phyloP scores from a whole-genome alignment of 1,140 invertebrate genomes.

The Eumaeus atala region DNA sequence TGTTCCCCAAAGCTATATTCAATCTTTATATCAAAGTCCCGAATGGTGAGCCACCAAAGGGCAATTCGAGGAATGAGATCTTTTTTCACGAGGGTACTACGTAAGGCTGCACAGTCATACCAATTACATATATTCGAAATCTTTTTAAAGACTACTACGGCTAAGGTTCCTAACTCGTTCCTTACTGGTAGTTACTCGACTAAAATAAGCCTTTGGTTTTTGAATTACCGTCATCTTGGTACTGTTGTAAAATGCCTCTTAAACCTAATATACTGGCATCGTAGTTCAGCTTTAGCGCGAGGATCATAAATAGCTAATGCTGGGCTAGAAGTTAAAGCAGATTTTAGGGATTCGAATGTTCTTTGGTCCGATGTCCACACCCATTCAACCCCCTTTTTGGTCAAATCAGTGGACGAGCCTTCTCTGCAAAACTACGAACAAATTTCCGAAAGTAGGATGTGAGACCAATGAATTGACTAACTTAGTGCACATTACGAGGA shows the following conservation, averaged over 20 bases:
- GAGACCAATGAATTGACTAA: neutral
- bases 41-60: constrained; percentile 45
- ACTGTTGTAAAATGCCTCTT: too few species aligned
- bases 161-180: constrained; percentile 7
- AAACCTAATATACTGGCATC: too few species aligned
- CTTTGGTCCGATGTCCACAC: too few species aligned
- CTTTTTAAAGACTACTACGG: constrained; percentile 29
- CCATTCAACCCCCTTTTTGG: too few species aligned
- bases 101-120: constrained; percentile 45
- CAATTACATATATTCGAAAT: constrained; percentile 48
- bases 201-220: constrained; percentile 12
- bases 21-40: constrained; percentile 40
- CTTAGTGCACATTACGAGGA: neutral
- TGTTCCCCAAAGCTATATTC: constrained; percentile 33
- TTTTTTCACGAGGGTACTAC: constrained; percentile 36
- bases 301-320: too few species aligned
- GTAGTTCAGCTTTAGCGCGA: too few species aligned
- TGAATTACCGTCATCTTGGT: too few species aligned
- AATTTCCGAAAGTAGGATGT: neutral
- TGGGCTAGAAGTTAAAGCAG: too few species aligned
- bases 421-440: neutral
- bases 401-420: too few species aligned
- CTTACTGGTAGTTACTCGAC: neutral
- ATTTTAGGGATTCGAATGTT: too few species aligned
- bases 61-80: constrained; percentile 42